Base-by-base conservation (phyloP, 2,888 invertebrate genomes). In the Apodemia zela region DNA sequence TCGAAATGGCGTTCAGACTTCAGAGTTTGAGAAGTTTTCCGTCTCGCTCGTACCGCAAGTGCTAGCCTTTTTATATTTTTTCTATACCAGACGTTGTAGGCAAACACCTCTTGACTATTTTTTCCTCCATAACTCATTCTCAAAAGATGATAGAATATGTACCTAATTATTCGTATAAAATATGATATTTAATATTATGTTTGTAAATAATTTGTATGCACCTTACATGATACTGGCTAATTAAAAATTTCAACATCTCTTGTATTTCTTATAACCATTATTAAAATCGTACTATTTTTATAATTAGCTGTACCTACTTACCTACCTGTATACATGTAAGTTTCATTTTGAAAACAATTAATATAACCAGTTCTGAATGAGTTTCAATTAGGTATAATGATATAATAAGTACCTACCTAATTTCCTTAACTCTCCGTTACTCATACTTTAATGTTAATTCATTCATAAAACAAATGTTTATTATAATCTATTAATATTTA, bases 1-100 rank as follows among this genome's bases (percentile, higher is more conserved):
- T 89, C 79, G 85, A 89, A 85, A 85, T 75, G 78, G 76, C 78
- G 78, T 71, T 72, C 73, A 71, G 75, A 76, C 78, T 71, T 72
- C 73, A 71, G 75, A 76, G 73, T 80, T 59, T 54, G 54, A 54
- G 54, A 54, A 54, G 54, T 54, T 54, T 54, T 69, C 67, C 70
- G 73, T 63, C 70, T 63, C 68, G 73, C 71, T 72, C 67, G 71
- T 71, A 71, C 76, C 73, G 74, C 58, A 59, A 47, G 33, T 59
- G 79, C 79, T 69, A 66, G 64, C 66, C 69, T 68, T 71, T 69
- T 70, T 69, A 66, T 66, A 67, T 71, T 73, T 69, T 71, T 68
- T 66, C 68, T 69, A 59, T 47, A 59, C 21, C 25, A 63, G 64
- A 64, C 65, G 60, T 63, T 64, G 51, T 38, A 64, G 65, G 62